Base-by-base conservation (phyloP, 1,140 invertebrate species). In the Drosophila equinoxialis region DNA sequence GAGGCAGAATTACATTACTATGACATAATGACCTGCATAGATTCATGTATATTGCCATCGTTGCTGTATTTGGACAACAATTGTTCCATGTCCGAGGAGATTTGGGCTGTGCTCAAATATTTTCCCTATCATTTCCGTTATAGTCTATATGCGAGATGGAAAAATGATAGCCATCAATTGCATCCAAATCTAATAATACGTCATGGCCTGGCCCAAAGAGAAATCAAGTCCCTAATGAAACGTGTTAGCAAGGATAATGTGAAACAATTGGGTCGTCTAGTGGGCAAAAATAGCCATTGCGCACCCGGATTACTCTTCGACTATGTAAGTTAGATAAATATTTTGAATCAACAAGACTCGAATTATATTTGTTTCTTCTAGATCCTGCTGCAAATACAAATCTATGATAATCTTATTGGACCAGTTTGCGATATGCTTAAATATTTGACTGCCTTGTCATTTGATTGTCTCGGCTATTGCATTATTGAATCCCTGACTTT, bases 401-500 rank as follows among this genome's bases (percentile, higher is more conserved):
- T 97, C 14, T 99, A 98, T 93, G 98, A 99, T 93, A 99, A 99
- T 93, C 94, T 99, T 54, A 99, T 97, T 74, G 95, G 95, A 33
- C 98, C 98, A 11, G 98, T 99, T 10, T 98, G 99, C 37, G 99
- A 99, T 92, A 98, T 98, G 0, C 94, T 99, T 41, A 99, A 99
- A 93, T 99, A 98, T 93, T 93, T 99, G 77, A 99, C 98, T 26
- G 96, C 96, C 65, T 93, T 99, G 48, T 99, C 98, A 0, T 99
- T 99, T 90, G 99, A 99, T 93, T 96, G 99, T 62, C 94, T 99
- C 68, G 96, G 97, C 10, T 99, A 97, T 93, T 99, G 98, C 93
- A 94, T 99, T 35, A 96, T 99, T 61, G 98, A 99, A 93, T 96
- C 97, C 39, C 93, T 99, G 71, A 95, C 96, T 2, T 93, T 94